These are phyloP conservation scores for Argentina silus DNA, from an alignment of 2,797 vertebrate genomes.

Conservation along the genomic window DNA sequence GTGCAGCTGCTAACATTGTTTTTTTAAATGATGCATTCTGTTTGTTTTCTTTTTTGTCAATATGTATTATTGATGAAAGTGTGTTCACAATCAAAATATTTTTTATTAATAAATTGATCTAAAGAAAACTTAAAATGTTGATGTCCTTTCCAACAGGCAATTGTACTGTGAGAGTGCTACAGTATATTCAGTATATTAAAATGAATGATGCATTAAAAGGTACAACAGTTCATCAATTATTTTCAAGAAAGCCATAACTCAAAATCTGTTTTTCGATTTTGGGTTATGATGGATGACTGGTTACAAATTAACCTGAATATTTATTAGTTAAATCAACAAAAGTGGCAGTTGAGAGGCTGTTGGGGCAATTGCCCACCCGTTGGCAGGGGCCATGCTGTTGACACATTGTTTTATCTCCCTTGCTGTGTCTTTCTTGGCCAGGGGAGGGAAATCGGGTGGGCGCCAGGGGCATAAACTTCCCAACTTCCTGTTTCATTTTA, in stretches of 20 bases:
- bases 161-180: neutral
- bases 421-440: conserved; percentile 54
- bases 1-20: neutral
- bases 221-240: neutral
- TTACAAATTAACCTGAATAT: conserved; percentile 30
- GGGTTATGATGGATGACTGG: conserved; percentile 5
- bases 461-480: conserved; percentile 67
- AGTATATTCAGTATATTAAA: too few relatives aligned
- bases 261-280: neutral
- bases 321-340: conserved; percentile 36
- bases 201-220: neutral
- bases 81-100: conserved; percentile 30
- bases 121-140: conserved; percentile 10
- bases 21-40: neutral
- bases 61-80: conserved; percentile 13
- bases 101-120: conserved; percentile 55
- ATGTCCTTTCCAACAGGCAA: neutral
- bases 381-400: conserved; percentile 51
- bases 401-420: conserved; percentile 59
- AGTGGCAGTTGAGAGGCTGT: conserved; percentile 12
- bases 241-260: neutral
- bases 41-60: conserved; percentile 9
- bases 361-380: conserved; percentile 21
- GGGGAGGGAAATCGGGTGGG: conserved; percentile 59
- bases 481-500: conserved; percentile 77